phyloP scores from a whole-genome alignment of 2,113 vertebrate species.

The Nansenia antarctica region DNA sequence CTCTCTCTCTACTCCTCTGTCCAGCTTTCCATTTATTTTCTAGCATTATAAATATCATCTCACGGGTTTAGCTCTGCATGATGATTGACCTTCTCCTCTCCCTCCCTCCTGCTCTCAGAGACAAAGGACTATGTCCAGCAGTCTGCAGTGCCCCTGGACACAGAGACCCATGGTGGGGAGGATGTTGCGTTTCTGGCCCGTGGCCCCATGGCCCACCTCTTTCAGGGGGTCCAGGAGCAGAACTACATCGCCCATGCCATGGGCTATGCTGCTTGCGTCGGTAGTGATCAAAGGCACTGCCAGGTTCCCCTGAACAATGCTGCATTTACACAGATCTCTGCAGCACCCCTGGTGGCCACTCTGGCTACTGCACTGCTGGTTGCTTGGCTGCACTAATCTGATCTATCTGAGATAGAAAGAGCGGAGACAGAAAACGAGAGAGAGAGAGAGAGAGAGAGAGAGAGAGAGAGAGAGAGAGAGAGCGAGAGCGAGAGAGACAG shows the following conservation, averaged over 20 bases:
- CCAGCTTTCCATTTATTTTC: not conserved
- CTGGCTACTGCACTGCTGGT: constrained; percentile 11
- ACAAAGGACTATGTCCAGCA: constrained; percentile 68
- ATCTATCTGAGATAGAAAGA: too few relatives aligned
- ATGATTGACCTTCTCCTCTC: not conserved
- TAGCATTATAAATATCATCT: not conserved
- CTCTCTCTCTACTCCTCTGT: not conserved
- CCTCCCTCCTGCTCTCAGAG: constrained; percentile 42
- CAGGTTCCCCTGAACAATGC: not conserved
- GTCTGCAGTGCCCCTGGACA: constrained; percentile 57
- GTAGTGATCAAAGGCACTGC: constrained; percentile 70
- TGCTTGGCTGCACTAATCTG: constrained; percentile 43
- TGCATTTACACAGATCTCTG: not conserved
- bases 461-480: not conserved
- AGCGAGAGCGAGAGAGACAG: constrained; percentile 3
- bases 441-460: not conserved
- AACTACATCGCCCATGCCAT: constrained; percentile 76
- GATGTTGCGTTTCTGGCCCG: constrained; percentile 70
- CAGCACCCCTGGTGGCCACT: not conserved
- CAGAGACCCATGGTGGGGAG: constrained; percentile 75
- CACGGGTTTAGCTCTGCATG: not conserved
- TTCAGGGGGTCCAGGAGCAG: constrained; percentile 76
- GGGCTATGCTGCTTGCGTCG: constrained; percentile 73
- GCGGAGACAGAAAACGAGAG: not conserved
- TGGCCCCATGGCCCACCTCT: constrained; percentile 77